Conservation (phyloP, 2,888 invertebrate genomes). For the Sarcophaga subvicina region DNA sequence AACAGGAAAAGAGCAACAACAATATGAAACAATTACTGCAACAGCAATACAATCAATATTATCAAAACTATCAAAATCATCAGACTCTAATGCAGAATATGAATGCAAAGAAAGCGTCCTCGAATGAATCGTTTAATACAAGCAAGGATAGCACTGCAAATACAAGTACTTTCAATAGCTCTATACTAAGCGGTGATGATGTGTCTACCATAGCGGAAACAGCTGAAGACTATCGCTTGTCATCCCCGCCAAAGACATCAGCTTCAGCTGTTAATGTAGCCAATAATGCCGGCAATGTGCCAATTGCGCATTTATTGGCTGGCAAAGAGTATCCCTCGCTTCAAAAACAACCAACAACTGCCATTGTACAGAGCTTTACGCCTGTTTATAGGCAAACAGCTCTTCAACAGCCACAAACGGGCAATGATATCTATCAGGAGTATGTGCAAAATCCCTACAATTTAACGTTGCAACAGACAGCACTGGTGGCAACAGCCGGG, state of each 20-base stretch:
- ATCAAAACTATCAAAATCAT: slow-evolving; percentile 68
- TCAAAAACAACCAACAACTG: slow-evolving; percentile 75
- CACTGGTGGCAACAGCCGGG: not conserved
- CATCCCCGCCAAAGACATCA: not conserved
- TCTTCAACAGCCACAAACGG: slow-evolving; percentile 67
- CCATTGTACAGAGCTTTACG: slow-evolving; percentile 80
- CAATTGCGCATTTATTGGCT: slow-evolving; percentile 77
- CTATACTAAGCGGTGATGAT: slow-evolving; percentile 54
- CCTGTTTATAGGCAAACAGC: slow-evolving; percentile 73
- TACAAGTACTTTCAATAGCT: slow-evolving; percentile 42
- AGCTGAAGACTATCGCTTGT: slow-evolving; percentile 41
- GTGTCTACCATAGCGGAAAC: slow-evolving; percentile 57
- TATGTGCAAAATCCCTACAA: slow-evolving; percentile 81
- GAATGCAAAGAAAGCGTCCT: not conserved
- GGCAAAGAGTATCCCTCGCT: slow-evolving; percentile 80
- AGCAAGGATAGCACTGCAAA: slow-evolving; percentile 38
- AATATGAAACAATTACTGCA: slow-evolving; percentile 58
- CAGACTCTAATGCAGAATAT: slow-evolving; percentile 56
- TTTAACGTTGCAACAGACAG: slow-evolving; percentile 80
- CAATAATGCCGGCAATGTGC: slow-evolving; percentile 73
- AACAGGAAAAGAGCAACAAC: slow-evolving; percentile 48
- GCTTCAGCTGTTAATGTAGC: not conserved
- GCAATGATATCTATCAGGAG: slow-evolving; percentile 79
- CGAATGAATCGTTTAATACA: slow-evolving; percentile 51
- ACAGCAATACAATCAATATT: slow-evolving; percentile 69